Evolutionary conservation across 1,140 invertebrate genomes (phyloP), one percentile per base, ranked within the genome.

Genomic region (Matsumurasca onukii): DNA sequence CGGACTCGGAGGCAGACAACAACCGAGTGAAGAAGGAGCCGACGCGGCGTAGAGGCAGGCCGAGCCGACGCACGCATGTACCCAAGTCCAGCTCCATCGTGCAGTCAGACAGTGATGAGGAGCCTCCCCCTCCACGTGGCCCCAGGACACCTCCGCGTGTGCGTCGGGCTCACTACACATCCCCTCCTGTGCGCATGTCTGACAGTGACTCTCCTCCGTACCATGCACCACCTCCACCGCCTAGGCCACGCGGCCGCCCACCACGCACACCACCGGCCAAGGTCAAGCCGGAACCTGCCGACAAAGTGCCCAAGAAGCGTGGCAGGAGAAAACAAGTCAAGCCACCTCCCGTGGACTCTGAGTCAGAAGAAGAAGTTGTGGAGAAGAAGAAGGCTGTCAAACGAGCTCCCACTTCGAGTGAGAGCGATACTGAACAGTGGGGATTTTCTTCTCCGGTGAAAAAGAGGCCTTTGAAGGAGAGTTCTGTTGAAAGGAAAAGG

Each of bases 321-420:
- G 71, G 69, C 29, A 52, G 68, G 24, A 67, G 70, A 49, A 72
- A 72, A 22, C 67, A 69, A 20, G 24, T 51, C 0, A 74, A 71
- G 22, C 66, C 61, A 29, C 64, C 74, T 17, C 31, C 68, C 17
- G 69, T 70, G 27, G 66, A 70, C 15, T 71, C 69, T 22, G 73
- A 73, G 24, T 72, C 74, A 1, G 74, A 75, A 55, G 73, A 73
- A 13, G 74, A 75, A 62, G 61, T 69, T 31, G 67, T 66, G 15
- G 65, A 64, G 22, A 68, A 68, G 17, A 71, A 72, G 39, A 68
- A 52, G 5, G 64, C 39, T 30, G 30, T 34, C 31, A 73, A 70
- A 69, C 57, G 67, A 15, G 57, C 39, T 17, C 59, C 67, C 5
- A 68, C 64, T 29, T 29, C 51, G 17, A 67, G 64, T 61, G 71